Evolutionary conservation across 2,797 vertebrate genomes (phyloP).

Genomic region (Coreius guichenoti): DNA sequence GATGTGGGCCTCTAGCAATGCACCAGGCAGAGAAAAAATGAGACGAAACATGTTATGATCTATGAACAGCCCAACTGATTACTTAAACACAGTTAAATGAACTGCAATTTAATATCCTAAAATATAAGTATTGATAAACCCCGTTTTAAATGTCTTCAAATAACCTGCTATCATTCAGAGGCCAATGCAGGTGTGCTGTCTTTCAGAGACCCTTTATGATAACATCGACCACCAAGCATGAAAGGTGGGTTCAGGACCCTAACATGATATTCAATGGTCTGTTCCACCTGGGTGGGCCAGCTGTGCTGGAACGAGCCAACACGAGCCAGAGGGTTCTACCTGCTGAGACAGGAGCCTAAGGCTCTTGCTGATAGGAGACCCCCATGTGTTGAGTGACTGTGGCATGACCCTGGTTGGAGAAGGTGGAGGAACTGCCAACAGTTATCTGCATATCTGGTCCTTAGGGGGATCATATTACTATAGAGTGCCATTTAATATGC

Average conservation of each 20-base stretch:
- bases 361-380: conserved; percentile 46
- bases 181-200: conserved; percentile 54
- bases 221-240: conserved; percentile 52
- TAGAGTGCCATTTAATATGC: background rate
- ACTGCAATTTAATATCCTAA: background rate
- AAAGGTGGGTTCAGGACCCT: conserved; percentile 53
- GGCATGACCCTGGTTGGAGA: conserved; percentile 35
- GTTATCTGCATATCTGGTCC: conserved; percentile 23
- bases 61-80: background rate
- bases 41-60: background rate
- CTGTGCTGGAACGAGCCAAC: conserved; percentile 44
- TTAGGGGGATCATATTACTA: conserved; percentile 12
- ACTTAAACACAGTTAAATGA: background rate
- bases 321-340: conserved; percentile 39
- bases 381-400: conserved; percentile 52
- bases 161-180: conserved; percentile 21
- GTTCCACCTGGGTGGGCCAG: conserved; percentile 61
- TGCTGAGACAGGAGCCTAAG: conserved; percentile 45
- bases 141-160: background rate
- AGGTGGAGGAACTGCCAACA: conserved; percentile 28
- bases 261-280: conserved; percentile 55
- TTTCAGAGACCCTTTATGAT: conserved; percentile 49
- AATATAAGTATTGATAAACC: background rate
- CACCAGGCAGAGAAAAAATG: background rate
- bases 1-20: conserved; percentile 22